Evolutionary conservation across 2,888 invertebrate species (phyloP), one percentile per base, ranked within the genome.

Genomic region (Trissoscelio sp.): DNA sequence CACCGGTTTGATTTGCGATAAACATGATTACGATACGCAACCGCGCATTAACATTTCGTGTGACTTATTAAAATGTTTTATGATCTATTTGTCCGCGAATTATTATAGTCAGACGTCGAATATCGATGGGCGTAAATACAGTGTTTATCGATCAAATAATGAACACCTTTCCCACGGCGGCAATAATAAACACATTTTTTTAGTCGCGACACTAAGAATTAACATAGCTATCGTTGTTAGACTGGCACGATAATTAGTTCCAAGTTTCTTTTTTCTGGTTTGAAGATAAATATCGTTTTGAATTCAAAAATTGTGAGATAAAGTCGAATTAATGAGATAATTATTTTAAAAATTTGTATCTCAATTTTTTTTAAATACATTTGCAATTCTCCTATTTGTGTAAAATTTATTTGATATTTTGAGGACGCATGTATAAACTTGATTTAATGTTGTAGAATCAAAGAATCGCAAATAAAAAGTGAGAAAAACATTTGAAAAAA

Each of bases 91-190:
- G 55, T 31, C 37, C 20, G 4, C 22, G 46, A 7, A 18, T 18
- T 11, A 57, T 69, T 20, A 46, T 70, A 18, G 62, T 73, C 42
- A 12, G 73, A 3, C 37, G 18, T 20, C 16, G 58, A 16, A 72
- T 72, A 64, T 60, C 53, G 44, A 51, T 39, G 18, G 20, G 24
- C 48, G 24, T 73, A 64, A 73, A 53, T 14, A 44, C 58, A 20
- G 58, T 53, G 39, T 73, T 62, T 28, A 62, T 60, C 20, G 37
- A 28, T 14, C 18, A 18, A 51, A 55, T 74, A 74, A 74, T 53
- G 73, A 64, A 60, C 48, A 60, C 37, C 64, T 74, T 74, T 74
- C 62, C 64, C 64, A 44, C 73, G 48, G 55, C 39, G 37, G 57
- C 53, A 20, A 44, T 62, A 69, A 69, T 57, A 53, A 44, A 60